phyloP scores from a whole-genome alignment of 2,113 vertebrate species.

The Hemibates koningsi region DNA sequence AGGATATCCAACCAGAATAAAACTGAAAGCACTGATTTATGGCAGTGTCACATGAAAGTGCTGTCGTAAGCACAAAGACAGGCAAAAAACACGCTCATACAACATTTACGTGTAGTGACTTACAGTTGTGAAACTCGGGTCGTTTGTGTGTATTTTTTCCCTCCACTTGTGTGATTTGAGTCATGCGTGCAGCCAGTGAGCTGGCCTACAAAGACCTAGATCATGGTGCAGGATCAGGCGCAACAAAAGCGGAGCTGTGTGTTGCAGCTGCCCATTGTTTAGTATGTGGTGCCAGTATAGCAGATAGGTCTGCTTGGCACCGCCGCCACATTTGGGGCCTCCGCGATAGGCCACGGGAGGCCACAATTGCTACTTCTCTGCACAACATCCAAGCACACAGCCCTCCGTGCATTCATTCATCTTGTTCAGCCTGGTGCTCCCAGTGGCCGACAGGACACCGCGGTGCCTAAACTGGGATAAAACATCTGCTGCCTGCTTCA shows the following conservation, averaged over 20 bases:
- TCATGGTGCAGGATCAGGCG: neutral
- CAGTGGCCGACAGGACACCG: neutral
- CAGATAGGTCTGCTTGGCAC: constrained; percentile 57
- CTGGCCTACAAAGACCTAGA: neutral
- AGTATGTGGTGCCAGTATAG: constrained; percentile 27
- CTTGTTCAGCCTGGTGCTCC: neutral
- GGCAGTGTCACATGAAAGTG: neutral
- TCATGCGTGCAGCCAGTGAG: neutral
- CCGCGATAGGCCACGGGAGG: neutral
- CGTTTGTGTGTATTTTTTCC: neutral
- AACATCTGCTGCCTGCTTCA: neutral
- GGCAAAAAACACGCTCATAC: neutral
- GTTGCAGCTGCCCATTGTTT: constrained; percentile 47
- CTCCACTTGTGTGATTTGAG: neutral
- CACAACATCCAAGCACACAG: neutral
- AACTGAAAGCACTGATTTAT: neutral
- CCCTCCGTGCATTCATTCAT: neutral
- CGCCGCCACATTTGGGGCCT: neutral
- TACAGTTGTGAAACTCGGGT: neutral
- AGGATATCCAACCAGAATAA: neutral
- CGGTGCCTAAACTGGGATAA: neutral
- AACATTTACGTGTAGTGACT: neutral
- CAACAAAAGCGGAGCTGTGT: constrained; percentile 49
- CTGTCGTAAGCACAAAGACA: neutral
- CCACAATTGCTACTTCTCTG: neutral